Evolutionary conservation across 2,113 vertebrate genomes (phyloP).

Genomic region (Craseonycteris thonglongyai): DNA sequence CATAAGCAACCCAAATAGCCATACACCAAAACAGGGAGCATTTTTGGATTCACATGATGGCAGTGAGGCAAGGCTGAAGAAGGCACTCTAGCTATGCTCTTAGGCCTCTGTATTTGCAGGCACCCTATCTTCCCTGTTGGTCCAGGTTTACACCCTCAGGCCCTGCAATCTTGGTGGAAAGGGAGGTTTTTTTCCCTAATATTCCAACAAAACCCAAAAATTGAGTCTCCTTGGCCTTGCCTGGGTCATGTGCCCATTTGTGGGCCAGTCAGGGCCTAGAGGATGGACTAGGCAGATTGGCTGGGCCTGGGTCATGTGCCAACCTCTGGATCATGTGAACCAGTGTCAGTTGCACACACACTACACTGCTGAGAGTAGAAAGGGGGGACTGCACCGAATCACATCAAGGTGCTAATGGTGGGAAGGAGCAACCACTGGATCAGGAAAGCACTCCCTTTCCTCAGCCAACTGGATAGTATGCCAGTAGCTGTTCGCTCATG

Average conservation of each 20-base stretch:
- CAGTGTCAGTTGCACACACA: neutral
- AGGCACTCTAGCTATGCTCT: neutral
- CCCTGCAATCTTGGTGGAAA: accelerated
- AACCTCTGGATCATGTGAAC: neutral
- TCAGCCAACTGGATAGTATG: accelerated
- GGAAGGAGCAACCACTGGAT: accelerated
- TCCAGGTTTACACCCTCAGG: neutral
- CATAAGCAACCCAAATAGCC: neutral
- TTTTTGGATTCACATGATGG: neutral
- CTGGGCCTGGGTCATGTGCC: neutral
- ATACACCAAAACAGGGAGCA: neutral
- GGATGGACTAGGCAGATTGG: neutral
- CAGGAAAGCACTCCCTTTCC: neutral
- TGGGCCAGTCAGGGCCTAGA: neutral
- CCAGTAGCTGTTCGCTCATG: neutral
- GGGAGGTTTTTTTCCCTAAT: neutral
- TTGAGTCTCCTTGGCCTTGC: neutral
- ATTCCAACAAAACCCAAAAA: neutral
- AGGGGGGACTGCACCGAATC: too few relatives aligned
- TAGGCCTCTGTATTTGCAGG: neutral
- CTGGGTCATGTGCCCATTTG: neutral
- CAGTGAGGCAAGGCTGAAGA: neutral
- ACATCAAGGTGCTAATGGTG: neutral
- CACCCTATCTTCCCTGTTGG: neutral
- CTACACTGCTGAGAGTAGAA: neutral